Evolutionary conservation across 2,888 invertebrate genomes (phyloP).

Genomic region (Drosophila lutescens): DNA sequence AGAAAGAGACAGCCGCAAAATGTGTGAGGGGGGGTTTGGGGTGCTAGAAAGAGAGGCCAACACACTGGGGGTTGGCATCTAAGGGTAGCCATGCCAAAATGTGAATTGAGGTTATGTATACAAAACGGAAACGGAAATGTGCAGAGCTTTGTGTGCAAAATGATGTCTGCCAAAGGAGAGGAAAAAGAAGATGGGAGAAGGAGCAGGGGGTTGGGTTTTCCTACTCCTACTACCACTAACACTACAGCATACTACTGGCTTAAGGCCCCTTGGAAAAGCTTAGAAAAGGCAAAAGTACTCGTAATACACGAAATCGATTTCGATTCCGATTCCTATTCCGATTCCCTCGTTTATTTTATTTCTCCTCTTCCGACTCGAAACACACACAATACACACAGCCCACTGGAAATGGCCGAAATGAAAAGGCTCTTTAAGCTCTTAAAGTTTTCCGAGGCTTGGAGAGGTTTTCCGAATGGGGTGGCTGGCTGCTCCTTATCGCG

Average conservation of each 20-base stretch:
- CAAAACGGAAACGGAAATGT: conserved; percentile 81
- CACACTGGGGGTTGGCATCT: conserved; percentile 38
- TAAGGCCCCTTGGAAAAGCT: conserved; percentile 76
- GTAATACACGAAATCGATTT: conserved; percentile 73
- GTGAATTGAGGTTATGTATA: conserved; percentile 82
- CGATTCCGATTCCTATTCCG: conserved; percentile 57
- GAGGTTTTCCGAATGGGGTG: conserved; percentile 19
- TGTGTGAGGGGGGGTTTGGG: neutral
- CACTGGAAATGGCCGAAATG: conserved; percentile 16
- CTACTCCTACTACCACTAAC: neutral
- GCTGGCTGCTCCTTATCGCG: conserved; percentile 54
- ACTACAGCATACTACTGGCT: conserved; percentile 35
- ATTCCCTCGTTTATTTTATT: conserved; percentile 41
- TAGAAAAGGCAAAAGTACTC: conserved; percentile 58
- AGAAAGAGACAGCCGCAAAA: conserved; percentile 23
- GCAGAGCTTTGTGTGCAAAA: conserved; percentile 79
- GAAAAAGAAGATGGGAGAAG: neutral
- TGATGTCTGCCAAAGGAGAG: conserved; percentile 64
- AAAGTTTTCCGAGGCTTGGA: conserved; percentile 9
- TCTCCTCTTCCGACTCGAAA: neutral
- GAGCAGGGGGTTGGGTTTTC: neutral
- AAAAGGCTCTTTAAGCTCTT: conserved; percentile 33
- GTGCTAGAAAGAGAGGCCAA: neutral
- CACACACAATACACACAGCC: conserved; percentile 10
- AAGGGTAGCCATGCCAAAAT: conserved; percentile 69